A percentile compares a stretch with the other conserved stretches of the same genome.
Conservation (phyloP, 2,888 invertebrate genomes). For the Selenia dentaria region DNA sequence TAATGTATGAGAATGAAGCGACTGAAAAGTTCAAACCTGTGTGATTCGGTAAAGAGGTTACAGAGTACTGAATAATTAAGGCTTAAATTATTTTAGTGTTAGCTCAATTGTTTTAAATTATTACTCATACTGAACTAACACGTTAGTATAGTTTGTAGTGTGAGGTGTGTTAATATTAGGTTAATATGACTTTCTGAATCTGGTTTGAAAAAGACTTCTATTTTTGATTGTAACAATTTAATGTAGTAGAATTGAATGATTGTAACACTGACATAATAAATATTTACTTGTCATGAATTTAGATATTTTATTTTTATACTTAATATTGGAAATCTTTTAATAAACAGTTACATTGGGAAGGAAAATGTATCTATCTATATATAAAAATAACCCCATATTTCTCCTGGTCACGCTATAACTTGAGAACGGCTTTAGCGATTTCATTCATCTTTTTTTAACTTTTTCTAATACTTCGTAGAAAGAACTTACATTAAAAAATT, state of each 20-base stretch:
- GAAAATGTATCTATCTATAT: too few relatives aligned
- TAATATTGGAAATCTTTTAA: too few relatives aligned
- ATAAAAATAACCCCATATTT: too few relatives aligned
- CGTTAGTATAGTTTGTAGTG: slow-evolving; percentile 4
- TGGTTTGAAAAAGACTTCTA: slow-evolving; percentile 29
- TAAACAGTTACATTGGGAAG: too few relatives aligned
- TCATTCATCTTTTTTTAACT: too few relatives aligned
- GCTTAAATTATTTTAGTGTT: slow-evolving; percentile 27
- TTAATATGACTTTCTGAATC: slow-evolving; percentile 21
- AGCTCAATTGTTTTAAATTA: slow-evolving; percentile 8
- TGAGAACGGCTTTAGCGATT: too few relatives aligned
- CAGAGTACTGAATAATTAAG: slow-evolving; percentile 48
- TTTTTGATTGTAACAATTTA: slow-evolving; percentile 30
- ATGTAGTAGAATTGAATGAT: slow-evolving; percentile 25
- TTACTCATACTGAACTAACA: slow-evolving; percentile 24
- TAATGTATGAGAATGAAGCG: slow-evolving; percentile 25
- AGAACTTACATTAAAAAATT: too few relatives aligned
- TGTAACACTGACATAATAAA: slow-evolving; percentile 27
- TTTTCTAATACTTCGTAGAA: too few relatives aligned
- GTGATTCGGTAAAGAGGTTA: slow-evolving; percentile 46
- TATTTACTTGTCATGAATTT: slow-evolving; percentile 20
- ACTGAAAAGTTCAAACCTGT: slow-evolving; percentile 66
- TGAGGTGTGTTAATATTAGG: slow-evolving; percentile 11
- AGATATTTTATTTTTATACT: slow-evolving; percentile 11
- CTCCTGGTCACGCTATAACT: too few relatives aligned